Percentiles rank a stretch among this genome's conserved stretches.
These are phyloP conservation scores for Theonella swinhoei DNA, from an alignment of 37 sponge, comb jelly and placozoan genomes.

Conservation along the genomic window DNA sequence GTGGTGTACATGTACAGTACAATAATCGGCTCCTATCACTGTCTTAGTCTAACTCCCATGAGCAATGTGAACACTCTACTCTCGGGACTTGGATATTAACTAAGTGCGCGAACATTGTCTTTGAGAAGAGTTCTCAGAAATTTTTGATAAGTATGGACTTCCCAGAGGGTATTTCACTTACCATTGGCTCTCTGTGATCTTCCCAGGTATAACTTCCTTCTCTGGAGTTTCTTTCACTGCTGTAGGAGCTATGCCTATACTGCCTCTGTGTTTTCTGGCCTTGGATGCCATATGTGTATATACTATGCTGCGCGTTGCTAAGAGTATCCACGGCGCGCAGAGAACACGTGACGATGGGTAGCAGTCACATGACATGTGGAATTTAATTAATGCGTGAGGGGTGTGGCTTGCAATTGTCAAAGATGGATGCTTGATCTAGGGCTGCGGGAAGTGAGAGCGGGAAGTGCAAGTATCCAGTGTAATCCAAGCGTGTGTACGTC, in stretches of 20 bases:
- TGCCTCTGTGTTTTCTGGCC: constrained; percentile 23
- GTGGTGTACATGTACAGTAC: too few species aligned
- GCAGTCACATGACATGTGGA: too few species aligned
- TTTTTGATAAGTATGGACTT: too few species aligned
- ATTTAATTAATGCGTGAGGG: not conserved
- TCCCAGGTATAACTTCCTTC: constrained; percentile 63
- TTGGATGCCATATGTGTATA: not conserved
- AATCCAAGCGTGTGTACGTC: too few species aligned
- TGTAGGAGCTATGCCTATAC: not conserved
- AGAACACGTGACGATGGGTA: not conserved
- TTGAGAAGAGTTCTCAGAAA: too few species aligned
- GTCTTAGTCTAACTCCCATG: too few species aligned
- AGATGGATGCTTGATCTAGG: constrained; percentile 8
- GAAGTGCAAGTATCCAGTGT: not conserved
- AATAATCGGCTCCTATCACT: too few species aligned
- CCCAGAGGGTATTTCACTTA: too few species aligned
- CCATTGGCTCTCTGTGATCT: constrained; percentile 60
- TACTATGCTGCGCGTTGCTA: not conserved
- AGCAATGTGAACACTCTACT: too few species aligned
- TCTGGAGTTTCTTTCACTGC: constrained; percentile 7
- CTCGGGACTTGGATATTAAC: too few species aligned
- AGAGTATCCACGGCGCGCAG: not conserved
- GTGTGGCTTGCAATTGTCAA: not conserved
- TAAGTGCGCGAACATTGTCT: too few species aligned
- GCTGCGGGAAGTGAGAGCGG: too few species aligned